Base-by-base conservation (phyloP, 2,797 vertebrate genomes). In the Arremon aurantiirostris region DNA sequence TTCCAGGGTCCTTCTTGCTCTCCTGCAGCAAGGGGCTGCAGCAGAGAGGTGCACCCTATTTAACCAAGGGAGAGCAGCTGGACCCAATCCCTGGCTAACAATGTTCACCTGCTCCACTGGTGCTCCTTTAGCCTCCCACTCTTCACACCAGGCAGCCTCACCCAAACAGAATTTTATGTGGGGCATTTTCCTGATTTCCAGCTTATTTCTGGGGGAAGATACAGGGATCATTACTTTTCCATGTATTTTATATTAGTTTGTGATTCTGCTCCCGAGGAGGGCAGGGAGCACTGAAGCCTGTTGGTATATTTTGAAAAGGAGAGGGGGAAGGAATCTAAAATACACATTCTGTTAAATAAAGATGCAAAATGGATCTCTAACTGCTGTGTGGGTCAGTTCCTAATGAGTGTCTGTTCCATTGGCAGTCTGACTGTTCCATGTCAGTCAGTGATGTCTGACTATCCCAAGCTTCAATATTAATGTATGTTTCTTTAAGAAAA, bases 401-500 rank as follows among this genome's bases (percentile, higher is more conserved):
- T 56, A 21, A n/a, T 11, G 15, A 52, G 19, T 35, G 16, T 46
- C 49, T 68, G 32, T 63, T 89, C 72, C 53, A 8, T 0, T 46
- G 66, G 28, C 35, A 37, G 17, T 9, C 35, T 59, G 56, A 27
- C 24, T 59, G 11, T 27, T 59, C 34, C 35, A 13, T 37, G 34
- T 27, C 57, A 59, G 57, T 28, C 61, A 52, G 12, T 16, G 39
- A 47, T 61, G 52, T n/a, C 61, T 32, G 52, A 24, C 32, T 42
- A 18, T 26, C 49, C 12, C 27, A 57, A 46, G 41, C 30, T 80
- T 65, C 35, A 56, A 32, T 61, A 41, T 27, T 64, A 56, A 47
- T 14, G 15, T 4, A 41, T 82, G 50, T 76, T 91, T 85, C 95
- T 95, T 95, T 95, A 96, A 95, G 85, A 95, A 93, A 95, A 94